Percentiles rank a stretch among this genome's conserved stretches.
Evolutionary conservation across 2,113 vertebrate species (phyloP).

Genomic region (Saccopteryx leptura): DNA sequence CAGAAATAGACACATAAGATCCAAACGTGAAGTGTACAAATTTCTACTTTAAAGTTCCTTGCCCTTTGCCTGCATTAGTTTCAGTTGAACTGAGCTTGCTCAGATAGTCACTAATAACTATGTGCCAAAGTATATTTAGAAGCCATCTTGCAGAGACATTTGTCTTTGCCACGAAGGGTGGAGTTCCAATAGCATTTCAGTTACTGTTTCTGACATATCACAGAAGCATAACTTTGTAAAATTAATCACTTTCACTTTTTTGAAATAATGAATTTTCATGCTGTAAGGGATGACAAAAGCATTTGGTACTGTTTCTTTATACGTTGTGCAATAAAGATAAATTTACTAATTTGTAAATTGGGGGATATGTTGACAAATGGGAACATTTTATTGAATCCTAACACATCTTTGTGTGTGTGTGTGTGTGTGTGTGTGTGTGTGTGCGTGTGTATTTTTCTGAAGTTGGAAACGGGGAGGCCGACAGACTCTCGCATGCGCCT

Average conservation of each 20-base stretch:
- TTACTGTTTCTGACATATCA: neutral
- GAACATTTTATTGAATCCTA: neutral
- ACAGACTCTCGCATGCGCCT: no score
- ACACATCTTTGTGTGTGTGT: neutral
- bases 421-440: no score
- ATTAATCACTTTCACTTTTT: conserved; percentile 32
- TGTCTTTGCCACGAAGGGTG: conserved; percentile 10
- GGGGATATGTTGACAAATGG: neutral
- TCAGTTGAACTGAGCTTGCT: neutral
- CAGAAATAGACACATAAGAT: conserved; percentile 59
- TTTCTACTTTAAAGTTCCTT: conserved; percentile 26
- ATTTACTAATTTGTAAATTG: conserved; percentile 42
- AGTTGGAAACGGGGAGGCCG: no score
- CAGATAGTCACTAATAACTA: conserved; percentile 62
- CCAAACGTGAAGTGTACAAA: conserved; percentile 49
- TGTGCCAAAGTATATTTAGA: conserved; percentile 41
- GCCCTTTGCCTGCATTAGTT: conserved; percentile 44
- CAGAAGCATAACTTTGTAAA: conserved; percentile 49
- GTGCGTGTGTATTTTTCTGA: no score
- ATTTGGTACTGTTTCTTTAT: conserved; percentile 40
- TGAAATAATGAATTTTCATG: conserved; percentile 34
- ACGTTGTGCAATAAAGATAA: conserved; percentile 24
- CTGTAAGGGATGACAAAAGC: neutral
- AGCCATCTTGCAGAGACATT: conserved; percentile 39
- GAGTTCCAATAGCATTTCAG: conserved; percentile 5